Conservation (phyloP, 2,113 vertebrate species). For the Parus major region DNA sequence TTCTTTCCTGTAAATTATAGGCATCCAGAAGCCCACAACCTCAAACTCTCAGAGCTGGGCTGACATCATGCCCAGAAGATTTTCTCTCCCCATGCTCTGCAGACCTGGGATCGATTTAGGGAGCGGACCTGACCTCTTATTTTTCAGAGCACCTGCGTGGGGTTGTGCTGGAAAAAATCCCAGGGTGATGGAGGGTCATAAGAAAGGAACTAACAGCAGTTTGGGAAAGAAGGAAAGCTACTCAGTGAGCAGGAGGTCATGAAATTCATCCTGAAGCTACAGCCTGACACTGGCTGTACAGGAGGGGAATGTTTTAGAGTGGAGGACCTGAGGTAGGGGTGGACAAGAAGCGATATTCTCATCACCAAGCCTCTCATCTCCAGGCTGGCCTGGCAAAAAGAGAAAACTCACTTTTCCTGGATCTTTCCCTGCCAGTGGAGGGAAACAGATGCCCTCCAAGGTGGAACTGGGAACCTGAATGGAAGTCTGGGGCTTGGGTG, state of each 20-base stretch:
- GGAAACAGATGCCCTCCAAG: neutral
- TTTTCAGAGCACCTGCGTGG: neutral
- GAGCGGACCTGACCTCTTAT: neutral
- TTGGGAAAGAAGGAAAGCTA: neutral
- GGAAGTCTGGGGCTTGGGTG: neutral
- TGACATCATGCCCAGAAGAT: neutral
- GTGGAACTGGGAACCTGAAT: neutral
- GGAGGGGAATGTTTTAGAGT: neutral
- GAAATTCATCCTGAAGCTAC: neutral
- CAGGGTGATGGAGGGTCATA: neutral
- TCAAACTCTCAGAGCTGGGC: neutral
- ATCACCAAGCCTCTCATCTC: neutral
- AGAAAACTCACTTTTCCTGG: neutral
- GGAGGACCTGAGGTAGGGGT: neutral
- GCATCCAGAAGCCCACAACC: constrained; percentile 2
- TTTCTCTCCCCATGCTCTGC: neutral
- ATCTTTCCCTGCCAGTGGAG: neutral
- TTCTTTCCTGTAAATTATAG: constrained; percentile 2
- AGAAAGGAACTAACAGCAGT: neutral
- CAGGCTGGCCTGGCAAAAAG: neutral
- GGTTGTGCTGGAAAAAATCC: neutral
- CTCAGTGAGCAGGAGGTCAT: neutral
- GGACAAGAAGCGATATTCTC: neutral
- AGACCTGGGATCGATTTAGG: neutral
- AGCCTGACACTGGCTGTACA: neutral